Conservation (phyloP, 2,888 invertebrate species). For the Lissocephala sabroskyi region DNA sequence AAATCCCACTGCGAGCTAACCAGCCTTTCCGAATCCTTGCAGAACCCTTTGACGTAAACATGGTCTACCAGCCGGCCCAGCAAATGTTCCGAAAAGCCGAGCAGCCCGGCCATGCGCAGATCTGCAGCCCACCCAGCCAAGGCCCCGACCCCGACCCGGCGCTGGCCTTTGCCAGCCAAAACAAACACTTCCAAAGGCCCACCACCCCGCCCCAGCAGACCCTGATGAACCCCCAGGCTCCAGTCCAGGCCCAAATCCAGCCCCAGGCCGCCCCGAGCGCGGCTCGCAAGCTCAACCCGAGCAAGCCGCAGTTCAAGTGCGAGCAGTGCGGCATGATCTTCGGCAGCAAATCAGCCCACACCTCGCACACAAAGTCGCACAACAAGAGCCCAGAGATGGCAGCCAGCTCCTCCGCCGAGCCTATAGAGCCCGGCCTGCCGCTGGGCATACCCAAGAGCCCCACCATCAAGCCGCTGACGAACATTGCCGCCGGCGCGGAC, state of each 20-base stretch:
- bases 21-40: constrained; percentile 18
- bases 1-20: not conserved
- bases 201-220: constrained; percentile 44
- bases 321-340: constrained; percentile 83
- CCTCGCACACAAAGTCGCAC: constrained; percentile 81
- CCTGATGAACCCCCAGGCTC: constrained; percentile 45
- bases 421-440: constrained; percentile 47
- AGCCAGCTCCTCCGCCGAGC: constrained; percentile 33
- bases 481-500: constrained; percentile 74
- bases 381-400: constrained; percentile 28
- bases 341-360: constrained; percentile 83
- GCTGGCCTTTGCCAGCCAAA: constrained; percentile 17
- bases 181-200: too few relatives aligned
- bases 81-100: constrained; percentile 72
- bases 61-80: constrained; percentile 72
- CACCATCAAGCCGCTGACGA: constrained; percentile 62
- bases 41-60: constrained; percentile 66
- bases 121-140: constrained; percentile 62
- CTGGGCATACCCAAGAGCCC: constrained; percentile 69
- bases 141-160: constrained; percentile 33
- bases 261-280: constrained; percentile 32
- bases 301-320: constrained; percentile 77
- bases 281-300: constrained; percentile 44
- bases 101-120: constrained; percentile 65
- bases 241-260: constrained; percentile 51